A percentile compares a stretch with the other conserved stretches of the same genome.
Evolutionary conservation across 2,888 invertebrate genomes (phyloP).

Genomic region (Macaria liturata): DNA sequence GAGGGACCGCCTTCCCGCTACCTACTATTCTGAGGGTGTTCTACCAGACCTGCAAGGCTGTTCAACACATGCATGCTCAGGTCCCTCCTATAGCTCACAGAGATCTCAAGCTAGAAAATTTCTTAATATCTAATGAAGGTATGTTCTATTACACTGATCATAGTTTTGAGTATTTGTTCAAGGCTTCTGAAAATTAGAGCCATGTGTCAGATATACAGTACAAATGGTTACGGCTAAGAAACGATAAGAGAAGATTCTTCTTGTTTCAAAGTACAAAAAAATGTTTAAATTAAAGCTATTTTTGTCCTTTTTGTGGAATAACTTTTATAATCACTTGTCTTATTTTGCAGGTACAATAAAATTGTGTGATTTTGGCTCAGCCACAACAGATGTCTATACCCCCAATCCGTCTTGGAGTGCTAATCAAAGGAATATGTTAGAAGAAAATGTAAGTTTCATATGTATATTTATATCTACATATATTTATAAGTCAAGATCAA

Average conservation of each 20-base stretch:
- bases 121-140: slow-evolving; percentile 93
- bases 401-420: slow-evolving; percentile 97
- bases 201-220: too few relatives aligned
- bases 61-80: slow-evolving; percentile 96
- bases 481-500: background rate
- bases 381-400: slow-evolving; percentile 90
- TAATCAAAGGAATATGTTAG: slow-evolving; percentile 93
- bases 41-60: slow-evolving; percentile 95
- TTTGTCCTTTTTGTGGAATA: too few relatives aligned
- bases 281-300: too few relatives aligned
- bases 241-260: too few relatives aligned
- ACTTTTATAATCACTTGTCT: too few relatives aligned
- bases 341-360: slow-evolving; percentile 86
- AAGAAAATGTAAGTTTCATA: slow-evolving; percentile 91
- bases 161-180: too few relatives aligned
- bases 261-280: too few relatives aligned
- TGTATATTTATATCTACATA: background rate
- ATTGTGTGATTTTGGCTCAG: slow-evolving; percentile 98
- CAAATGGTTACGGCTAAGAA: too few relatives aligned
- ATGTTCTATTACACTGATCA: too few relatives aligned
- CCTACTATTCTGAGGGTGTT: slow-evolving; percentile 91
- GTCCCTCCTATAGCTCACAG: slow-evolving; percentile 96
- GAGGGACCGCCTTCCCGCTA: slow-evolving; percentile 84
- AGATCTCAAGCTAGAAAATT: slow-evolving; percentile 98
- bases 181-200: too few relatives aligned